A percentile compares a stretch with the other conserved stretches of the same genome.
Conservation (phyloP, 1,140 invertebrate genomes). For the Lepidotrigona ventralis region DNA sequence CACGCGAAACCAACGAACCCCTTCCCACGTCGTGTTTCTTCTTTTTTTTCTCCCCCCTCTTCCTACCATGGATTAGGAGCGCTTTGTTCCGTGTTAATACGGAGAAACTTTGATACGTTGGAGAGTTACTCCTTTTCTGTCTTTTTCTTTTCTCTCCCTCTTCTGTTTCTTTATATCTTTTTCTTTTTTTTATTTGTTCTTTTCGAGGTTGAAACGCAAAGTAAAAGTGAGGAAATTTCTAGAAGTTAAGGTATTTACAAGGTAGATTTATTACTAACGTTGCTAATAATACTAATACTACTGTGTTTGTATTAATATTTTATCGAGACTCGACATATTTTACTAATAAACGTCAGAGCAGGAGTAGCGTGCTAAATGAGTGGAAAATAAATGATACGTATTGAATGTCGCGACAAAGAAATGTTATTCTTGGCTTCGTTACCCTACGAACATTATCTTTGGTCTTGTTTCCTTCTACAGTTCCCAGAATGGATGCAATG, state of each 20-base stretch:
- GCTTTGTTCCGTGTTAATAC: conserved; percentile 46
- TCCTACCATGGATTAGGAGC: conserved; percentile 42
- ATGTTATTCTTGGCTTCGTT: conserved; percentile 7
- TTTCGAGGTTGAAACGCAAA: not conserved
- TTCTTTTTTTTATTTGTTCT: not conserved
- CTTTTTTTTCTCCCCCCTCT: not conserved
- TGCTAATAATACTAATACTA: too few species aligned
- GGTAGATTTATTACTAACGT: too few species aligned
- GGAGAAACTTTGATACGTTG: not conserved
- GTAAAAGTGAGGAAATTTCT: not conserved
- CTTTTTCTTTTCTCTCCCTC: not conserved
- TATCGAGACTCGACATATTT: too few species aligned
- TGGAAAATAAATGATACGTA: not conserved
- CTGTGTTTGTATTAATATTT: too few species aligned
- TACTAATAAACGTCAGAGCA: too few species aligned
- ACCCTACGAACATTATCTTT: not conserved
- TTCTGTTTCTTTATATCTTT: not conserved
- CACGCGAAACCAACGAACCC: conserved; percentile 52
- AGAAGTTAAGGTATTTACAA: not conserved
- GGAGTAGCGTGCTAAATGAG: not conserved
- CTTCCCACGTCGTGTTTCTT: conserved; percentile 31
- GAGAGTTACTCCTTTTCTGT: not conserved
- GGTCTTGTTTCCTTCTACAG: not conserved
- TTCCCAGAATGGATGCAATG: not conserved
- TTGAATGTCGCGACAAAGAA: conserved; percentile 19